phyloP scores from a whole-genome alignment of 1,140 invertebrate genomes.

The Alviniconcha marisindica region DNA sequence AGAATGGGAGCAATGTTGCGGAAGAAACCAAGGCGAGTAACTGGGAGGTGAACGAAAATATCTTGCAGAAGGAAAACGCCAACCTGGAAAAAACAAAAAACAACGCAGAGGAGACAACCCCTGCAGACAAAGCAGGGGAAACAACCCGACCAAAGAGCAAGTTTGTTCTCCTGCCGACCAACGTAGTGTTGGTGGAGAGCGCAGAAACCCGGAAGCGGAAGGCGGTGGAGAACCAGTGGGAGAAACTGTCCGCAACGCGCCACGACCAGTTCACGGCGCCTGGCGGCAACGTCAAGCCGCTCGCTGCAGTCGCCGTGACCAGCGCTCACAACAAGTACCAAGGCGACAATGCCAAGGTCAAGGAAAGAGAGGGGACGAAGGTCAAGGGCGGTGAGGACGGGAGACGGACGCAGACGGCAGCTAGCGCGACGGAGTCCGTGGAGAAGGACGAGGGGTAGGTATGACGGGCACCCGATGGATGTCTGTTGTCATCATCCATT shows the following conservation, averaged over 20 bases:
- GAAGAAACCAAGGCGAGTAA: too few species aligned
- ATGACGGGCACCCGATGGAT: too few species aligned
- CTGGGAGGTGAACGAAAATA: too few species aligned
- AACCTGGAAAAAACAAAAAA: not conserved
- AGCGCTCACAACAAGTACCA: constrained; percentile 15
- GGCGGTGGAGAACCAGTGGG: constrained; percentile 24
- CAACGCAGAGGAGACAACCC: not conserved
- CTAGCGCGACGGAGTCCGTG: not conserved
- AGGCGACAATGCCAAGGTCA: not conserved
- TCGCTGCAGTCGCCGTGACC: not conserved
- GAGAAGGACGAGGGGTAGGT: constrained; percentile 5
- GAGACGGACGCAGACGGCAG: not conserved
- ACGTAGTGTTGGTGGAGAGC: not conserved
- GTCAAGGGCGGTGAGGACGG: not conserved
- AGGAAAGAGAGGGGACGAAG: not conserved
- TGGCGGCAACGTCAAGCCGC: constrained; percentile 1
- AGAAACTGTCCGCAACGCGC: not conserved
- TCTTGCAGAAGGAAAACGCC: not conserved
- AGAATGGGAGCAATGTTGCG: too few species aligned
- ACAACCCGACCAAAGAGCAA: not conserved
- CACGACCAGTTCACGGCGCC: not conserved
- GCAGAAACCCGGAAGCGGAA: not conserved
- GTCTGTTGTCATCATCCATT: too few species aligned
- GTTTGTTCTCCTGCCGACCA: not conserved
- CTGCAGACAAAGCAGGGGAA: not conserved